Conservation (phyloP, 2,113 vertebrate species). For the Microtus pennsylvanicus region DNA sequence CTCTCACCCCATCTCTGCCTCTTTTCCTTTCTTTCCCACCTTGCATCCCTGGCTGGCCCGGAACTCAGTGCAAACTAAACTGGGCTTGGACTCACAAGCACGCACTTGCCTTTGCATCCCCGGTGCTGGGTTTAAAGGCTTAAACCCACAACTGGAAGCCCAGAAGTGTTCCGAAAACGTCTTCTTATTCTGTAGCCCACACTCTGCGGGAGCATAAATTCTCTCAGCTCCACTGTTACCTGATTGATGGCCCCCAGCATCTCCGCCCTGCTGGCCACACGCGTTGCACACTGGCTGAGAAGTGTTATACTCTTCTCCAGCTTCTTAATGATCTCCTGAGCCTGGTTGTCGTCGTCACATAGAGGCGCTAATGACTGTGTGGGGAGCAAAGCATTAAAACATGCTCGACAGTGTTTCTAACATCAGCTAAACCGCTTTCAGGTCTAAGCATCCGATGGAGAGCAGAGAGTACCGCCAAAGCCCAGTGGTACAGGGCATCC, state of each 20-base stretch:
- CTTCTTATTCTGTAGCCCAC: not conserved
- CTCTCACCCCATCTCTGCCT: no score
- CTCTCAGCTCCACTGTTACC: constrained; percentile 83
- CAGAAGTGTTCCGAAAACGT: not conserved
- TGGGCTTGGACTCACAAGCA: not conserved
- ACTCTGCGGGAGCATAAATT: not conserved
- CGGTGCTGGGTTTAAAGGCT: not conserved
- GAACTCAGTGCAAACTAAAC: not conserved
- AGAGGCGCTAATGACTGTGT: constrained; percentile 91
- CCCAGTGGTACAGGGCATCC: not conserved
- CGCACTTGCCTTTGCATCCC: not conserved
- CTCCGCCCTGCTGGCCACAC: constrained; percentile 95
- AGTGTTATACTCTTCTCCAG: constrained; percentile 94
- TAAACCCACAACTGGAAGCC: not conserved
- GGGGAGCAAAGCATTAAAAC: constrained; percentile 1
- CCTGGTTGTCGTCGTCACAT: constrained; percentile 95
- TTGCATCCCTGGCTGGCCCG: not conserved
- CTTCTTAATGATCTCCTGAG: constrained; percentile 94
- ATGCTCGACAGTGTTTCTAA: not conserved
- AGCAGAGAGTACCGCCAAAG: not conserved
- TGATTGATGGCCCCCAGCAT: constrained; percentile 98
- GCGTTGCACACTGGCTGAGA: constrained; percentile 92
- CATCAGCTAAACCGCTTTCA: not conserved
- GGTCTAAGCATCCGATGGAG: not conserved
- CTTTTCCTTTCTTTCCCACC: no score